Percentiles rank a stretch among this genome's conserved stretches.
phyloP scores from a whole-genome alignment of 2,797 vertebrate species.

The Emydoidea blandingii region DNA sequence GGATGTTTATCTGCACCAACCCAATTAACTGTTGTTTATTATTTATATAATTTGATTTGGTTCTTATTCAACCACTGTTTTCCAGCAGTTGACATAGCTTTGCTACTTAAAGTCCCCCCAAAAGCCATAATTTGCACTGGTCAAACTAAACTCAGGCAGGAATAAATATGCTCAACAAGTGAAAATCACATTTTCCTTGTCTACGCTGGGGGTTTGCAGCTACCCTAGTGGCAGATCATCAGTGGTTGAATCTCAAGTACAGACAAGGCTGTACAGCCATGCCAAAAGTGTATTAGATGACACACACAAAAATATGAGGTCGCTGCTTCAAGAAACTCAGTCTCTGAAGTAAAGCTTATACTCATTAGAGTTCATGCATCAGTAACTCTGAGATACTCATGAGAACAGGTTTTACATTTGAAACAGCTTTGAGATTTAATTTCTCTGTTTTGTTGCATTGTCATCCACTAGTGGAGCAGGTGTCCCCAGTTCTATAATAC shows the following conservation, averaged over 20 bases:
- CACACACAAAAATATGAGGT: neutral
- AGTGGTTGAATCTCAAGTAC: neutral
- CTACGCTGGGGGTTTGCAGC: neutral
- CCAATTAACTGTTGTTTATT: neutral
- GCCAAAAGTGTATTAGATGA: neutral
- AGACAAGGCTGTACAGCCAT: neutral
- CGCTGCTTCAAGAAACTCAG: neutral
- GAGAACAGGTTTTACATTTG: neutral
- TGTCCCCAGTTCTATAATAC: accelerated
- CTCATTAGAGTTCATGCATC: neutral
- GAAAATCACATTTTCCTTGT: neutral
- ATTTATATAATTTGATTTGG: constrained; percentile 5
- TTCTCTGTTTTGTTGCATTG: neutral
- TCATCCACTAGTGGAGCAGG: accelerated
- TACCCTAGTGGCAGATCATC: neutral
- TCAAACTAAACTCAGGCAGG: neutral
- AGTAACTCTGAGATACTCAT: neutral
- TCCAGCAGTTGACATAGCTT: neutral
- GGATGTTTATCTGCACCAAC: constrained; percentile 18
- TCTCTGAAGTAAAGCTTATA: neutral
- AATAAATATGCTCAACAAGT: neutral
- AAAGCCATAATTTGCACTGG: neutral
- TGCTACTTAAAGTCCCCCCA: neutral
- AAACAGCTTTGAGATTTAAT: neutral
- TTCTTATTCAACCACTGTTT: neutral